A percentile compares a stretch with the other conserved stretches of the same genome.
Evolutionary conservation across 2,888 invertebrate genomes (phyloP).

Genomic region (Mythimna lalbum): DNA sequence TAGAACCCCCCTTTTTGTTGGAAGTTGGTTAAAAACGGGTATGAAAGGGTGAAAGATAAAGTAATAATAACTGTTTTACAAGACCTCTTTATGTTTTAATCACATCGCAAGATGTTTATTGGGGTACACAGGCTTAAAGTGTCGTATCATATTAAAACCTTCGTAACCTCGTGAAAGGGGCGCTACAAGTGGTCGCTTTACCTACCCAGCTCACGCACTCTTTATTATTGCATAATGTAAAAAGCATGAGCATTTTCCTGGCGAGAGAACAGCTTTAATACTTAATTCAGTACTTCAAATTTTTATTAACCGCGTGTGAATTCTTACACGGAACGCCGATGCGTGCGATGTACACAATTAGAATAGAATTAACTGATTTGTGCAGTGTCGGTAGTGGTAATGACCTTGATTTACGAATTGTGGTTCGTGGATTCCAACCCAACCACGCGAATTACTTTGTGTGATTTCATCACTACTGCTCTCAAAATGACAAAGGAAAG

Average conservation of each 20-base stretch:
- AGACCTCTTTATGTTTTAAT: slow-evolving; percentile 20
- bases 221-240: slow-evolving; percentile 26
- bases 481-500: too few relatives aligned
- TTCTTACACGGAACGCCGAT: neutral
- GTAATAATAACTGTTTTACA: neutral
- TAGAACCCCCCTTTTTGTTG: too few relatives aligned
- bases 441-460: too few relatives aligned
- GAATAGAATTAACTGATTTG: neutral
- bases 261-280: slow-evolving; percentile 17
- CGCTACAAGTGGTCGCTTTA: slow-evolving; percentile 50
- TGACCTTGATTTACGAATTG: too few relatives aligned
- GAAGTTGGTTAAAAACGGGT: neutral
- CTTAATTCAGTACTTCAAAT: slow-evolving; percentile 14
- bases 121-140: slow-evolving; percentile 27
- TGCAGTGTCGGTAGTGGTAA: too few relatives aligned
- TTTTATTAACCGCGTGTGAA: slow-evolving; percentile 19
- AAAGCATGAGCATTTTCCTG: slow-evolving; percentile 16
- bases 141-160: slow-evolving; percentile 20
- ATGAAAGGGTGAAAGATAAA: neutral
- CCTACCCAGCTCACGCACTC: slow-evolving; percentile 21
- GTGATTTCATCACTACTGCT: too few relatives aligned
- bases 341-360: neutral
- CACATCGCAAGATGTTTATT: slow-evolving; percentile 23
- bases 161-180: slow-evolving; percentile 2
- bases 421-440: too few relatives aligned